Conservation (phyloP, 2,113 vertebrate genomes). For the Ammodytes marinus region DNA sequence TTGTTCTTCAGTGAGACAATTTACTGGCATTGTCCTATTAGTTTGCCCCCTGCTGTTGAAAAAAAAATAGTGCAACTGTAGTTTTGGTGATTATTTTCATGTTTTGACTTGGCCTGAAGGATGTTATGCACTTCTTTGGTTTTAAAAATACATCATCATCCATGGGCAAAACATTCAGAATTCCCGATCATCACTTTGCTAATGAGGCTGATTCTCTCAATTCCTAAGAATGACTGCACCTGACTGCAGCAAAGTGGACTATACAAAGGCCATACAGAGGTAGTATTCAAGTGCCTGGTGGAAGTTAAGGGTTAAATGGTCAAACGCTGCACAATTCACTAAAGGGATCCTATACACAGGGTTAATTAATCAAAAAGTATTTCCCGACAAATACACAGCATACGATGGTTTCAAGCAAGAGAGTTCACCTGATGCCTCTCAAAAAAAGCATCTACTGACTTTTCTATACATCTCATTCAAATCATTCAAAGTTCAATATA, state of each 20-base stretch:
- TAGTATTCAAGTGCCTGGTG: slow-evolving; percentile 85
- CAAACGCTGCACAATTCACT: slow-evolving; percentile 45
- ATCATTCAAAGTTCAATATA: slow-evolving; percentile 45
- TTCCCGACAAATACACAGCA: slow-evolving; percentile 42
- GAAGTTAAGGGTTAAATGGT: slow-evolving; percentile 54
- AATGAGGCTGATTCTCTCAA: slow-evolving; percentile 44
- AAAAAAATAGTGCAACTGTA: slow-evolving; percentile 45
- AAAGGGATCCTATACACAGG: slow-evolving; percentile 29
- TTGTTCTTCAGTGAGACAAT: slow-evolving; percentile 43
- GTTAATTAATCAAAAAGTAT: slow-evolving; percentile 35
- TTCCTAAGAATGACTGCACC: slow-evolving; percentile 38
- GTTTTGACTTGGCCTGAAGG: slow-evolving; percentile 75
- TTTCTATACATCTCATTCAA: slow-evolving; percentile 70
- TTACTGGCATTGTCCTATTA: slow-evolving; percentile 29
- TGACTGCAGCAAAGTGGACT: slow-evolving; percentile 44
- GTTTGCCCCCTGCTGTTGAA: slow-evolving; percentile 29
- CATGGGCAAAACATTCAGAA: slow-evolving; percentile 31
- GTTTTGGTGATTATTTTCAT: slow-evolving; percentile 52
- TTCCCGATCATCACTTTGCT: slow-evolving; percentile 47
- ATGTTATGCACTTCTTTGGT: slow-evolving; percentile 53
- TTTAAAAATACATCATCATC: slow-evolving; percentile 44
- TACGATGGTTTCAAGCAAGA: slow-evolving; percentile 52
- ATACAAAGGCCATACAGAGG: slow-evolving; percentile 67
- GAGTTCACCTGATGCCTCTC: slow-evolving; percentile 73
- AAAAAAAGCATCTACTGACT: slow-evolving; percentile 47